phyloP scores from a whole-genome alignment of 2,113 vertebrate species.

The Rissa tridactyla region DNA sequence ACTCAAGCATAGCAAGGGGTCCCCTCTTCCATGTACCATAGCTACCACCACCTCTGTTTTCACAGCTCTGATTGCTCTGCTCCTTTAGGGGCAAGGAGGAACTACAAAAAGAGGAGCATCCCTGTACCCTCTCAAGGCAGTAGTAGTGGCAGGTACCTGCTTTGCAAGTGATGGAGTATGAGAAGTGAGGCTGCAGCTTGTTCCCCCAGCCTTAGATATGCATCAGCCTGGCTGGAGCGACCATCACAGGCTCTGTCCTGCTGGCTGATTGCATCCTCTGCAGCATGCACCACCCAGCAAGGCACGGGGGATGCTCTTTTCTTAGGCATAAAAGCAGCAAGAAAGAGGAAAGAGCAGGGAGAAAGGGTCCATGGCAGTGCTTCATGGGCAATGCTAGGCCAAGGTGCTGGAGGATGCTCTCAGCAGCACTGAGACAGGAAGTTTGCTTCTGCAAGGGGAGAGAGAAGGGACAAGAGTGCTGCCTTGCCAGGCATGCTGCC shows the following conservation, averaged over 20 bases:
- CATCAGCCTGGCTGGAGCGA: neutral
- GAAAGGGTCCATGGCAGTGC: neutral
- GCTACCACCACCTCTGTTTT: neutral
- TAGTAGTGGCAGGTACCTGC: neutral
- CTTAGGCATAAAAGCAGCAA: neutral
- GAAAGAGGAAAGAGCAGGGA: neutral
- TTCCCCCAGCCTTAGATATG: neutral
- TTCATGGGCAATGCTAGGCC: neutral
- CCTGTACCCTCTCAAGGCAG: neutral
- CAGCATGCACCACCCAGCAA: neutral
- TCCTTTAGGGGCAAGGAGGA: neutral
- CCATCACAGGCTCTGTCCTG: neutral
- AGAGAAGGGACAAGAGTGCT: neutral
- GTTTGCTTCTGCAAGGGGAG: neutral
- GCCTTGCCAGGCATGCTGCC: neutral
- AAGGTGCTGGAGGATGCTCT: neutral
- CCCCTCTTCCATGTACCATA: neutral
- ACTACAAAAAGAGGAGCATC: neutral
- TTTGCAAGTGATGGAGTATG: neutral
- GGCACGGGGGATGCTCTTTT: accelerated
- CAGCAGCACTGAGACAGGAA: neutral
- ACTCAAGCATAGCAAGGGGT: neutral
- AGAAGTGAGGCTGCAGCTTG: neutral
- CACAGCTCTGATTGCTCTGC: neutral
- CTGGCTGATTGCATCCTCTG: neutral